Base-by-base conservation (phyloP, 1,140 invertebrate genomes). In the Oryctes rhinoceros region DNA sequence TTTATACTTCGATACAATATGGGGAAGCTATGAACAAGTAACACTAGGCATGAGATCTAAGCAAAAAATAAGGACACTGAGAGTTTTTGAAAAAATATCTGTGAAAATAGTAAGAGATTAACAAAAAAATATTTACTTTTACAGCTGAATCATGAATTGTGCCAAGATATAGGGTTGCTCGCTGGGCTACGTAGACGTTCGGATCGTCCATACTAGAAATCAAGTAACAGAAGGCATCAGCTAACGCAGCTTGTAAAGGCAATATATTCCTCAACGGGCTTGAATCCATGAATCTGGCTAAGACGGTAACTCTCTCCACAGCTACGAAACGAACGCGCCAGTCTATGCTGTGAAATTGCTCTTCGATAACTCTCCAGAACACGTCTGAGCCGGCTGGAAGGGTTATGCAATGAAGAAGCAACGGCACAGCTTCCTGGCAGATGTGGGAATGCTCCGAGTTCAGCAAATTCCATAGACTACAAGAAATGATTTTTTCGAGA, bases 171-270 rank as follows among this genome's bases (percentile, higher is more conserved):
- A 99, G 90, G 1, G 96, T 96, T 5, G 98, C 94, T 85, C 97
- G 91, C 89, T 99, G 97, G 4, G 97, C 96, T 13, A 99, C 97
- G 84, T 97, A 94, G 48, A 98, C 94, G 88, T 97, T 97, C 78
- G 94, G 93, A 88, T 99, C 98, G 88, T 99, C 97, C 91, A 99
- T 95, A 81, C 96, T 96, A 76, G 96, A 96, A 82, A 99, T 95
- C 35, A 99, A 90, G 87, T 98, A 98, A 88, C 97, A 99, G 89
- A 99, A 99, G 13, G 97, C 96, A 86, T 98, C 98, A 11, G 98
- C 96, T 83, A 99, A 87, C 0, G 96, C 95, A n/a, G 97, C 96
- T 88, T 99, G 97, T 30, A 99, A 90, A 5, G 94, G 91, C 65
- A 94, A 91, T 85, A 96, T 95, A 79, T 93, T 94, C 83, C 94